Evolutionary conservation across 2,888 invertebrate genomes (phyloP).

Genomic region (Dilophus febrilis): DNA sequence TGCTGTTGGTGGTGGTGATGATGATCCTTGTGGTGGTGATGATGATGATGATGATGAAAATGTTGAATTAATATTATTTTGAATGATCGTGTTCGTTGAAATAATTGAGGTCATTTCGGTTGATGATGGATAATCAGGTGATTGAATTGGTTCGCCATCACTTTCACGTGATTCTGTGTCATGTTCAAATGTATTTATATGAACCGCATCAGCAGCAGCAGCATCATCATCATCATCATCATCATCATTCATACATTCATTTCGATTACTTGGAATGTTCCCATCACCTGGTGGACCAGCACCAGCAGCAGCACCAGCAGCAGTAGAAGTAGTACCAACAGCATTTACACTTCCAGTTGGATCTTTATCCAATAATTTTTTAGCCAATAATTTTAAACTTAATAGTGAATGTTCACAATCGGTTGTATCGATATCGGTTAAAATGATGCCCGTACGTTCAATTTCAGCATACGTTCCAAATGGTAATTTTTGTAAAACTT

Average conservation of each 20-base stretch:
- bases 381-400: slow-evolving; percentile 66
- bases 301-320: not conserved
- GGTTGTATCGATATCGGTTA: slow-evolving; percentile 89
- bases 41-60: not conserved
- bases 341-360: slow-evolving; percentile 53
- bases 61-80: not conserved
- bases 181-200: too few relatives aligned
- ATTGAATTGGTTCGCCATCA: slow-evolving; percentile 6
- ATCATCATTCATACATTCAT: too few relatives aligned
- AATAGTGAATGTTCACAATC: slow-evolving; percentile 90
- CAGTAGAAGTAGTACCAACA: not conserved
- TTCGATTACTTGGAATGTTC: not conserved
- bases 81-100: too few relatives aligned
- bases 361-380: slow-evolving; percentile 66
- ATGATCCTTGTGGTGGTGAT: not conserved
- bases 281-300: not conserved
- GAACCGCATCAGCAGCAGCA: too few relatives aligned
- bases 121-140: not conserved
- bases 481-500: slow-evolving; percentile 81
- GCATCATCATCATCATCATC: too few relatives aligned
- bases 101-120: too few relatives aligned
- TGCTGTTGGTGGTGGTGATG: not conserved
- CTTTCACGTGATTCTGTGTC: slow-evolving; percentile 6
- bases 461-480: slow-evolving; percentile 90
- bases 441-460: slow-evolving; percentile 72